Percentiles rank a stretch among this genome's conserved stretches.
These are phyloP conservation scores for Podotricha telesiphe DNA, from an alignment of 2,888 invertebrate genomes.

Conservation along the genomic window DNA sequence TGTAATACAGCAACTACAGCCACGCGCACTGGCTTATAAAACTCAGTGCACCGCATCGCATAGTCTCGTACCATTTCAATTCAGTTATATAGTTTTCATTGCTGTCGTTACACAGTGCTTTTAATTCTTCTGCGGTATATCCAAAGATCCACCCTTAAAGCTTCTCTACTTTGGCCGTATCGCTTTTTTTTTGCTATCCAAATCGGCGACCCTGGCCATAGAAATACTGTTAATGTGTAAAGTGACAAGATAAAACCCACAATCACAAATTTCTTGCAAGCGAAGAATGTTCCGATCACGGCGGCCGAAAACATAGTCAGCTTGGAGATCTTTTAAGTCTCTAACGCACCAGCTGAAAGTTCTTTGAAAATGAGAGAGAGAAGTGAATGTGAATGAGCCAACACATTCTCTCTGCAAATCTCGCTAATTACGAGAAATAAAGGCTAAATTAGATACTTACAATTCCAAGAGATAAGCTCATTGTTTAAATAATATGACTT, in stretches of 20 bases:
- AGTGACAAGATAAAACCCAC: slow-evolving; percentile 39
- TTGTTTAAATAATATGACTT: neutral
- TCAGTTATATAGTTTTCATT: neutral
- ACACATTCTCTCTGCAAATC: too few species aligned
- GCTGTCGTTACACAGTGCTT: slow-evolving; percentile 47
- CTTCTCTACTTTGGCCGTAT: slow-evolving; percentile 54
- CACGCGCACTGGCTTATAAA: slow-evolving; percentile 56
- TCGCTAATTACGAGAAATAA: too few species aligned
- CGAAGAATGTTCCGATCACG: slow-evolving; percentile 51
- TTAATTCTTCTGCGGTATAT: slow-evolving; percentile 46
- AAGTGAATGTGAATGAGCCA: too few species aligned
- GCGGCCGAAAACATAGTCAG: slow-evolving; percentile 53
- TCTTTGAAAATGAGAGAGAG: too few species aligned
- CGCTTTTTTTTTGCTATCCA: slow-evolving; percentile 61
- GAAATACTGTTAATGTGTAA: slow-evolving; percentile 30
- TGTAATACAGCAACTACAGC: slow-evolving; percentile 20
- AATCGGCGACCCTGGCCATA: slow-evolving; percentile 50
- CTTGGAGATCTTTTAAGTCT: too few species aligned
- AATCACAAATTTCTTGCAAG: slow-evolving; percentile 52
- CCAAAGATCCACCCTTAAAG: slow-evolving; percentile 61
- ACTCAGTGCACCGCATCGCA: slow-evolving; percentile 42
- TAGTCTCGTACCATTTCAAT: slow-evolving; percentile 31
- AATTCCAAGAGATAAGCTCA: neutral
- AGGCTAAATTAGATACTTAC: neutral
- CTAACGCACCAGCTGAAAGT: too few species aligned